A percentile compares a stretch with the other conserved stretches of the same genome.
phyloP scores from a whole-genome alignment of 2,888 invertebrate genomes.

The Tuberolachnus salignus region DNA sequence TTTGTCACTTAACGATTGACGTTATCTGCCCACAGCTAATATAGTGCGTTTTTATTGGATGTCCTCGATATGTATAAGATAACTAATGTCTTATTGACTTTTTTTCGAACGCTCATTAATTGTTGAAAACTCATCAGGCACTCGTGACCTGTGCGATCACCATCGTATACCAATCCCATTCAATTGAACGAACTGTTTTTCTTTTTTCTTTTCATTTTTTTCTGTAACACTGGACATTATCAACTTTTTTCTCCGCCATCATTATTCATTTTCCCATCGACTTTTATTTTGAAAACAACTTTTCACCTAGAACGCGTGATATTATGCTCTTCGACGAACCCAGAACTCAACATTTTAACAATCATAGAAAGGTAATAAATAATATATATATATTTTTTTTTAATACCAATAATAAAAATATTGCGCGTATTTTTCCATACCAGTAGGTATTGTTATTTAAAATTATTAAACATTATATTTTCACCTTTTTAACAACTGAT shows the following conservation, averaged over 20 bases:
- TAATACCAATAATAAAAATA: too few relatives aligned
- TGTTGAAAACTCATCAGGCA: constrained; percentile 14
- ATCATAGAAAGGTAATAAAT: constrained; percentile 42
- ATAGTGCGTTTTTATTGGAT: constrained; percentile 38
- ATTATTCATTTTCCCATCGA: too few relatives aligned
- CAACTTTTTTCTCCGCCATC: background rate
- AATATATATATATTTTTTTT: too few relatives aligned
- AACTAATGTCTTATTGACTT: constrained; percentile 35
- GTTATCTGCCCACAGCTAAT: constrained; percentile 25
- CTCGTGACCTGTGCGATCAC: constrained; percentile 19
- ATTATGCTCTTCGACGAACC: constrained; percentile 55
- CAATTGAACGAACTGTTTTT: background rate
- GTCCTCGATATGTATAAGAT: constrained; percentile 33
- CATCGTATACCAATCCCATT: background rate
- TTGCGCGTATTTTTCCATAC: too few relatives aligned
- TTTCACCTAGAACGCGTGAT: constrained; percentile 34
- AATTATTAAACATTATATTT: too few relatives aligned
- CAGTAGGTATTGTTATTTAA: too few relatives aligned
- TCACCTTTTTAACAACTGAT: too few relatives aligned
- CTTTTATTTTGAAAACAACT: background rate
- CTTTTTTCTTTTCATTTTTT: background rate
- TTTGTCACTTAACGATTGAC: constrained; percentile 26
- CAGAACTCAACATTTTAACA: constrained; percentile 46
- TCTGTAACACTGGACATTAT: background rate
- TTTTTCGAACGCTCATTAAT: constrained; percentile 15